A percentile compares a stretch with the other conserved stretches of the same genome.
These are phyloP conservation scores for Drosophila ironensis DNA, from an alignment of 1,140 invertebrate species.

Conservation along the genomic window DNA sequence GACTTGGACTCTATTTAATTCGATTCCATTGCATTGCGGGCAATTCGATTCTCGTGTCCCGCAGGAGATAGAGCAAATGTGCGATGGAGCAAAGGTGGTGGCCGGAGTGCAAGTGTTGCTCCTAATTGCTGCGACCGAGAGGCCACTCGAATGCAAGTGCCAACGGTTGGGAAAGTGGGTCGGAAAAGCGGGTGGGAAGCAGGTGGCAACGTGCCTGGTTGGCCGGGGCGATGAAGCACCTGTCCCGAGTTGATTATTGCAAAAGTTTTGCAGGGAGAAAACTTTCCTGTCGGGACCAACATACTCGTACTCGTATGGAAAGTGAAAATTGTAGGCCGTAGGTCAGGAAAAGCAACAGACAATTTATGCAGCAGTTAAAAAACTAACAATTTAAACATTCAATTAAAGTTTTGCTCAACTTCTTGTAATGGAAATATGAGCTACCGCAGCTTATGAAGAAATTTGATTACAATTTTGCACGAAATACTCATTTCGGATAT, in stretches of 20 bases:
- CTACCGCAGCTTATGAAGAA: no score
- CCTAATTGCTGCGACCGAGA: background rate
- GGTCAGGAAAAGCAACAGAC: background rate
- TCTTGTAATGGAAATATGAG: no score
- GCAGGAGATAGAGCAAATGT: no score
- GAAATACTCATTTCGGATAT: no score
- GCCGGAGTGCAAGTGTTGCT: background rate
- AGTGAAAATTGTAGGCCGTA: conserved; percentile 2
- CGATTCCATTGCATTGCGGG: no score
- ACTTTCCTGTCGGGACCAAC: conserved; percentile 25
- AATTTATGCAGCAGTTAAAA: no score
- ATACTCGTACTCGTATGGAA: background rate
- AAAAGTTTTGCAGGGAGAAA: conserved; percentile 33
- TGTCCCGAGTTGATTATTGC: conserved; percentile 42
- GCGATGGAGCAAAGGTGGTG: no score
- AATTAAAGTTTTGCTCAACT: no score
- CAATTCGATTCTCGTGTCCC: no score
- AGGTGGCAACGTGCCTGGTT: conserved; percentile 2
- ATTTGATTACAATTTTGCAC: no score
- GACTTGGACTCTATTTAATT: conserved; percentile 10
- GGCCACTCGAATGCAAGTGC: background rate
- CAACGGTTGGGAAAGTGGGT: background rate
- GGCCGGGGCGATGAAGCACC: conserved; percentile 1
- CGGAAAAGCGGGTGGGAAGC: background rate
- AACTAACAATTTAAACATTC: no score